Conservation (phyloP, 2,113 vertebrate genomes). For the Syngnathus floridae region DNA sequence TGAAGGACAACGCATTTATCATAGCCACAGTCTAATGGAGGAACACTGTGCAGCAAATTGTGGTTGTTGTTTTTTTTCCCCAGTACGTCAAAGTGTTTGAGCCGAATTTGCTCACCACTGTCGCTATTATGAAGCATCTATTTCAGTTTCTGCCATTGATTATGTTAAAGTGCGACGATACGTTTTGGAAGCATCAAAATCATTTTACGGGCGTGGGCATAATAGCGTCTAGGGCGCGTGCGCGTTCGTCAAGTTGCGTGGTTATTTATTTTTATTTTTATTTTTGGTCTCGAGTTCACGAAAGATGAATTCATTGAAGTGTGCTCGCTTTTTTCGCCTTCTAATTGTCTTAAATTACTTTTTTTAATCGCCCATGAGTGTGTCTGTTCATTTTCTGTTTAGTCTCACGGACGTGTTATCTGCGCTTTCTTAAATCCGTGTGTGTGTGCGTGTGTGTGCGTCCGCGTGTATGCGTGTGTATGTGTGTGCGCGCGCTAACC, state of each 20-base stretch:
- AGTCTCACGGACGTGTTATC: constrained; percentile 47
- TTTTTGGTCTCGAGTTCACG: neutral
- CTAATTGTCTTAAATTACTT: constrained; percentile 26
- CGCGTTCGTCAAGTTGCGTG: neutral
- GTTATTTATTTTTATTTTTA: neutral
- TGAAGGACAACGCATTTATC: too few species aligned
- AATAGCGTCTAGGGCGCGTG: too few species aligned
- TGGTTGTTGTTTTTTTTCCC: too few species aligned
- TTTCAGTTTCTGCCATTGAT: too few species aligned
- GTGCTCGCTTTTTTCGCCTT: neutral
- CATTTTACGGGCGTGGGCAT: too few species aligned
- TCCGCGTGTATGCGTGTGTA: constrained; percentile 46
- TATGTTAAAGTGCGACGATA: too few species aligned
- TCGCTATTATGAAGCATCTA: too few species aligned
- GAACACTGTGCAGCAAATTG: too few species aligned
- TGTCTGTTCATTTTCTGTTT: constrained; percentile 30
- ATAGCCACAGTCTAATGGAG: too few species aligned
- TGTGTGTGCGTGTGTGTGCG: constrained; percentile 53
- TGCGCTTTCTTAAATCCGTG: neutral
- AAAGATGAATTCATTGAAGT: neutral
- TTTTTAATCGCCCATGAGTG: constrained; percentile 21
- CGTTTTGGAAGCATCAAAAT: too few species aligned
- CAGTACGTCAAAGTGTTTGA: too few species aligned
- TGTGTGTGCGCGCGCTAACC: constrained; percentile 16
- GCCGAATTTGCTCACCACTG: too few species aligned